phyloP scores from a whole-genome alignment of 2,797 vertebrate species.

The Dallia pectoralis region DNA sequence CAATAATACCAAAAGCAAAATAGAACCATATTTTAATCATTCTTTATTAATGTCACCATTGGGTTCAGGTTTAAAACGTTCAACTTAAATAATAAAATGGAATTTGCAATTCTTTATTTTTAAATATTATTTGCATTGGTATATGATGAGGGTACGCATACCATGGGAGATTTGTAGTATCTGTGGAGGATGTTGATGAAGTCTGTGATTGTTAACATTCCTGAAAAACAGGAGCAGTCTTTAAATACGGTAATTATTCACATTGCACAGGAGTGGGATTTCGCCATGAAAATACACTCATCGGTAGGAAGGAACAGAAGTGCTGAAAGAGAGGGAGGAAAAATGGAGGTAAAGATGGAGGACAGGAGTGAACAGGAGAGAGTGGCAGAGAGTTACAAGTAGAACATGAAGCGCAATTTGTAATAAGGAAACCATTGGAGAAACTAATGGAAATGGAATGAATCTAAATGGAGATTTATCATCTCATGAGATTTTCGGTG shows the following conservation, averaged over 20 bases:
- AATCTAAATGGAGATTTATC: not conserved
- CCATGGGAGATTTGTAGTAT: conserved; percentile 99
- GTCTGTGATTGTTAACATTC: conserved; percentile 98
- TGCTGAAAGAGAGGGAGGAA: not conserved
- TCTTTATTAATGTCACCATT: too few species aligned
- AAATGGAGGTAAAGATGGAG: not conserved
- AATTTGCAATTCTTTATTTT: not conserved
- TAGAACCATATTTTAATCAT: too few species aligned
- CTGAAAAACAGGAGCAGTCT: conserved; percentile 57
- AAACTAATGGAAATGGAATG: not conserved
- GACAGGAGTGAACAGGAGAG: not conserved
- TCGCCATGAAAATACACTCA: not conserved
- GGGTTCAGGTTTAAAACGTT: too few species aligned
- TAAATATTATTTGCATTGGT: not conserved
- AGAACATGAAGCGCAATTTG: not conserved
- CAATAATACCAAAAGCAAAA: too few species aligned
- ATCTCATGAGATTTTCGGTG: too few species aligned
- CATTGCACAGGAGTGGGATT: conserved; percentile 3
- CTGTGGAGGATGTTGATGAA: conserved; percentile 99
- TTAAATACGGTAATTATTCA: not conserved
- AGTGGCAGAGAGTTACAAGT: not conserved
- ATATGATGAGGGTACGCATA: conserved; percentile 59
- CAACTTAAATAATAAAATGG: too few species aligned
- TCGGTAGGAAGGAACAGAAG: not conserved
- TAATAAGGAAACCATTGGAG: not conserved